Percentiles rank a stretch among this genome's conserved stretches.
These are phyloP conservation scores for Erannis defoliaria DNA, from an alignment of 2,888 invertebrate genomes.

Conservation along the genomic window DNA sequence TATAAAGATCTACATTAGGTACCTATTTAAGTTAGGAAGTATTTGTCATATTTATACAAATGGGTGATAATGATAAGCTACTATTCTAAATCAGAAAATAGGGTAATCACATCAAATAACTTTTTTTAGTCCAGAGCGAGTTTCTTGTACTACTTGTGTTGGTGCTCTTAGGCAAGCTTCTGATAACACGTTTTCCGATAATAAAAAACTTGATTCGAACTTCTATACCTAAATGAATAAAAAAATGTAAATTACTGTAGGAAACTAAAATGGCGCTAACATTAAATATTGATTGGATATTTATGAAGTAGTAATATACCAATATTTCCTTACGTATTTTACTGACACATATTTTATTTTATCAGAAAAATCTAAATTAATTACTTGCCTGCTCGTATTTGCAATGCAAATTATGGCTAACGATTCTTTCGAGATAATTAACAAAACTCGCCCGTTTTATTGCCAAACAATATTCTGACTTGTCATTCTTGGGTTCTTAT, in stretches of 20 bases:
- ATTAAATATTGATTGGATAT: conserved; percentile 9
- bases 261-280: conserved; percentile 12
- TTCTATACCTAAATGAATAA: background rate
- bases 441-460: conserved; percentile 21
- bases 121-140: too few relatives aligned
- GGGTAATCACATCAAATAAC: too few relatives aligned
- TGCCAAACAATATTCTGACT: conserved; percentile 8
- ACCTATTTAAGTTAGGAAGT: too few relatives aligned
- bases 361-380: conserved; percentile 19
- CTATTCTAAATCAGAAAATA: too few relatives aligned
- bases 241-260: conserved; percentile 11
- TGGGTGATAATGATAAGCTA: too few relatives aligned
- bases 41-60: too few relatives aligned
- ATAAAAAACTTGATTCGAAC: background rate
- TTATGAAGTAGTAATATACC: background rate
- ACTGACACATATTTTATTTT: background rate
- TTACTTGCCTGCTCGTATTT: conserved; percentile 5
- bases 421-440: conserved; percentile 20
- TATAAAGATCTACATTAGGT: too few relatives aligned
- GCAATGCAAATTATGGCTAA: conserved; percentile 29
- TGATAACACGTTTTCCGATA: background rate
- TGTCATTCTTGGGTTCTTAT: conserved; percentile 19
- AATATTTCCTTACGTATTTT: conserved; percentile 2
- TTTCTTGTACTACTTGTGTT: background rate
- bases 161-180: background rate